A percentile compares a stretch with the other conserved stretches of the same genome.
Conservation (phyloP, 1,140 invertebrate genomes). For the Zaprionus africanus region DNA sequence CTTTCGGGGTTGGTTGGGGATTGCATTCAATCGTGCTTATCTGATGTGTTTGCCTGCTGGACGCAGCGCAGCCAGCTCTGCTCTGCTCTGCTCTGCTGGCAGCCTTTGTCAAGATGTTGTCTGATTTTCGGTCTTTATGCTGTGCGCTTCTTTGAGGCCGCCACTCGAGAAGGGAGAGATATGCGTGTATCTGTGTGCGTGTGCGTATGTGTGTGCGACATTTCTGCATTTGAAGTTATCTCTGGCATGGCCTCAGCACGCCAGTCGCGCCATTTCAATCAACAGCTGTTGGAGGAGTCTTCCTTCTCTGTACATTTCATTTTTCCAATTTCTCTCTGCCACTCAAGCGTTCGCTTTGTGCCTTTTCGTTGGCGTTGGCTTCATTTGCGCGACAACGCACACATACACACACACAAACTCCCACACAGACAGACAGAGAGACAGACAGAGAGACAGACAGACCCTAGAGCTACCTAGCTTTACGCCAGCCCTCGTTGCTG, state of each 20-base stretch:
- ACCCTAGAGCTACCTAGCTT: slow-evolving; percentile 7
- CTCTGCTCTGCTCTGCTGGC: slow-evolving; percentile 1
- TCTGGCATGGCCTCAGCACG: slow-evolving; percentile 6
- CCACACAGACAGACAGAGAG: not conserved
- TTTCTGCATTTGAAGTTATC: slow-evolving; percentile 52
- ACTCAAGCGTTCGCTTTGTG: slow-evolving; percentile 51
- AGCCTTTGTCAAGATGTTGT: slow-evolving; percentile 69
- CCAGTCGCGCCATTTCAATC: slow-evolving; percentile 54
- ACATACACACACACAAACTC: not conserved
- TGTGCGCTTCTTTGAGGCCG: slow-evolving; percentile 52
- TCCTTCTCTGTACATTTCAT: slow-evolving; percentile 54
- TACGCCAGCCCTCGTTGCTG: not conserved
- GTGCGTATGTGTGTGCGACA: slow-evolving; percentile 25
- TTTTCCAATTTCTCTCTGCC: slow-evolving; percentile 63
- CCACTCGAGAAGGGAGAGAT: slow-evolving; percentile 18
- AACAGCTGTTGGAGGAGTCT: slow-evolving; percentile 67
- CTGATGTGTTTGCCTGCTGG: slow-evolving; percentile 60
- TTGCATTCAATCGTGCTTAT: slow-evolving; percentile 75
- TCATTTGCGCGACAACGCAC: slow-evolving; percentile 34
- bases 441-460: not conserved
- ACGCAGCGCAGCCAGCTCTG: not conserved
- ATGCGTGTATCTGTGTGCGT: not conserved
- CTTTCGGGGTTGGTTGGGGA: not conserved
- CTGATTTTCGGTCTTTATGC: slow-evolving; percentile 78
- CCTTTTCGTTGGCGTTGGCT: slow-evolving; percentile 36